These are phyloP conservation scores for Noctua janthe DNA, from an alignment of 2,888 invertebrate species.

Conservation along the genomic window DNA sequence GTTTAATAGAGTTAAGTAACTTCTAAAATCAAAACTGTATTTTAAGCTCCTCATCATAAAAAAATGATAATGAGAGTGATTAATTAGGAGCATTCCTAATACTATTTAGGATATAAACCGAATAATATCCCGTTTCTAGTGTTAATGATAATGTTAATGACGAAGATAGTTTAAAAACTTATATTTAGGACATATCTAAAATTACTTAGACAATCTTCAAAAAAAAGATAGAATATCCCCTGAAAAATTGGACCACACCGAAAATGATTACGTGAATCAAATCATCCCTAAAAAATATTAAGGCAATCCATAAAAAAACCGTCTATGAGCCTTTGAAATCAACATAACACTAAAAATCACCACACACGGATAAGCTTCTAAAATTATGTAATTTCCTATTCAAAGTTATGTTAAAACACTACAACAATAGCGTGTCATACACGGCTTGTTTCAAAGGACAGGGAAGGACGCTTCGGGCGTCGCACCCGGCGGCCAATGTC, in stretches of 20 bases:
- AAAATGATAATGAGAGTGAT: not conserved
- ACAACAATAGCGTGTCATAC: slow-evolving; percentile 48
- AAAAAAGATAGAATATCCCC: not conserved
- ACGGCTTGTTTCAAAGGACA: slow-evolving; percentile 76
- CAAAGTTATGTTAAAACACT: slow-evolving; percentile 19
- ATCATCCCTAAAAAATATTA: too few species aligned
- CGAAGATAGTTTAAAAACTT: too few species aligned
- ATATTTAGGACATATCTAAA: not conserved
- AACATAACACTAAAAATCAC: not conserved
- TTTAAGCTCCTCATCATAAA: not conserved
- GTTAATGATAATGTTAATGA: too few species aligned
- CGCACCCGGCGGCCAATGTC: slow-evolving; percentile 77
- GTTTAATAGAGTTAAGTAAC: not conserved
- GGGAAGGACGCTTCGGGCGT: slow-evolving; percentile 83
- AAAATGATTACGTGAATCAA: not conserved
- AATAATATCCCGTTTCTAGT: too few species aligned
- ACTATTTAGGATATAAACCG: too few species aligned
- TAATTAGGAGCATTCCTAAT: not conserved
- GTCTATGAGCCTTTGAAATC: not conserved
- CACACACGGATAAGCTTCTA: not conserved
- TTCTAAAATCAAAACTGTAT: not conserved
- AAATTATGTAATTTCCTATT: slow-evolving; percentile 24
- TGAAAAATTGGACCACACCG: not conserved
- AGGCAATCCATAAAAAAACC: not conserved
- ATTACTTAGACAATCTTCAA: not conserved